Base-by-base conservation (phyloP, 35 echinoderm and acorn worm genomes). In the Stichopus chloronotus region DNA sequence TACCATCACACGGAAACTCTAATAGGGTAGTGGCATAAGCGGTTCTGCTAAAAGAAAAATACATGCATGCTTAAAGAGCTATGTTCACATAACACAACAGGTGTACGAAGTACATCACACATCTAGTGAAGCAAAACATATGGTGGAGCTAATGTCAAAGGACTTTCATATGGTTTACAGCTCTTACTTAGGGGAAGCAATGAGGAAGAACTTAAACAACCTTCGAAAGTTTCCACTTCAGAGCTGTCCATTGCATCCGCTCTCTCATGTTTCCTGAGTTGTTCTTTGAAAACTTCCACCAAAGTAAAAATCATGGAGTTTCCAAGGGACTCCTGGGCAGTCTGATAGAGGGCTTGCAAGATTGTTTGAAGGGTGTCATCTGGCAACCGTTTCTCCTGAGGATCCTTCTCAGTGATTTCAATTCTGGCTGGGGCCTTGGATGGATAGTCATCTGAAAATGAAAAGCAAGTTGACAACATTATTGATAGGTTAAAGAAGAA, bases 331-430 rank as follows among this genome's bases (percentile, higher is more conserved):
- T 85, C 82, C 55, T 85, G 82, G 58, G 82, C 54, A 4, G 82
- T 58, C 24, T 85, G 82, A 23, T 85, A 85, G 2, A 85, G 55
- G 24, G 55, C 24, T 85, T 85, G 82, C 55, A 85, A 11, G 55
- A 59, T 85, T 30, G 12, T 58, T 58, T 85, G 82, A 58, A 85
- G 82, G 5, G 17, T 58, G 14, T 85, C 82, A 20, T 58, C 82
- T 58, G 82, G 24, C 17, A 85, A n/a, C 82, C 24, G 55, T 14
- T 56, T 85, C 20, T 58, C 21, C 55, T 59, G 55, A n/a, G 82
- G n/a, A 85, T 85, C 55, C 55, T 85, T 85, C 24, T 85, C 82
- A 14, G 82, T 53, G 55, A 85, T 53, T 85, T 85, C 82, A 58
- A 85, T 85, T 58, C 82, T 85, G n/a, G 8, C 52, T 85, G 82